Evolutionary conservation across 2,888 invertebrate genomes (phyloP).

Genomic region (Tigriopus californicus): DNA sequence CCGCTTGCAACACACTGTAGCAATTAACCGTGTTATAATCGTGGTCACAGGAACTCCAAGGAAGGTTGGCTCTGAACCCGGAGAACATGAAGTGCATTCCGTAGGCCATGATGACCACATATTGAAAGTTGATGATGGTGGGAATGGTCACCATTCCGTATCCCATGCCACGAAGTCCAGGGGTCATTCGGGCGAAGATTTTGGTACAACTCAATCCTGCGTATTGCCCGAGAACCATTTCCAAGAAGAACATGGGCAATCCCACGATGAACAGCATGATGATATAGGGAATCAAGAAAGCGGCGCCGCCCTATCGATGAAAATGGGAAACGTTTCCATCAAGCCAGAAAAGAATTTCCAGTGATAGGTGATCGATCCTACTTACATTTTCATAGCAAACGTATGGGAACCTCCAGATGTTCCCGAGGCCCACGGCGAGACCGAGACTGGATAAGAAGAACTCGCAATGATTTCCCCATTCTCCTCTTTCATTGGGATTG

Average conservation of each 20-base stretch:
- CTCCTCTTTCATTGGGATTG: constrained; percentile 2
- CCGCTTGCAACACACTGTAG: background rate
- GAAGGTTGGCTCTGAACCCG: background rate
- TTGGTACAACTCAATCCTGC: background rate
- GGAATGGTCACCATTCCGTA: constrained; percentile 2
- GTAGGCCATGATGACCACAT: constrained; percentile 2
- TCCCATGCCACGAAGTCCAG: background rate
- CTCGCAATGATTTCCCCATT: constrained; percentile 28
- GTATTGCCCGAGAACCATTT: constrained; percentile 5
- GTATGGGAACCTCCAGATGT: constrained; percentile 56
- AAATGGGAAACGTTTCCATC: background rate
- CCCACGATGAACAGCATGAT: background rate
- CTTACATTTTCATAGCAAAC: constrained; percentile 47
- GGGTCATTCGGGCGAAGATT: background rate
- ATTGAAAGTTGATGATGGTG: background rate
- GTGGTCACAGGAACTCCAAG: background rate
- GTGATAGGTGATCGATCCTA: no score
- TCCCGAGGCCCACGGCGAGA: constrained; percentile 51
- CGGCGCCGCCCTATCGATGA: background rate
- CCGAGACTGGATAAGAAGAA: constrained; percentile 49
- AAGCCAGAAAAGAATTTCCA: no score
- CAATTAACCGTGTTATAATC: background rate
- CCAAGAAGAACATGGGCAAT: constrained; percentile 4
- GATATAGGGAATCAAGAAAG: background rate
- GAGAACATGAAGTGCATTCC: background rate